phyloP scores from a whole-genome alignment of 2,113 vertebrate species.

The Pogonocichla stellata region DNA sequence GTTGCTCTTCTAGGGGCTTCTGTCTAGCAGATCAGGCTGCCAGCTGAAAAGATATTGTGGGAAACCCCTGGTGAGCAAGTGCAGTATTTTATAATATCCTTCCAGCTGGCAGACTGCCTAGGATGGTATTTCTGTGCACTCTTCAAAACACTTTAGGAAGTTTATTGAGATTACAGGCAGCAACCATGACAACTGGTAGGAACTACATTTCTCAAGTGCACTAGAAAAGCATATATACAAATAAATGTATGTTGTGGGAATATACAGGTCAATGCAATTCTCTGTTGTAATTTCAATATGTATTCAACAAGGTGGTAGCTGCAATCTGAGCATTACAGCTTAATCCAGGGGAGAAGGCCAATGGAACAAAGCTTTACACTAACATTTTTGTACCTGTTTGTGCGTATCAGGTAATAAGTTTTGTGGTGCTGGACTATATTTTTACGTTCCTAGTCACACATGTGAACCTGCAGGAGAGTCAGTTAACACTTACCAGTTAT shows the following conservation, averaged over 20 bases:
- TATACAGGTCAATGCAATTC: background rate
- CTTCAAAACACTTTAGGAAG: slow-evolving; percentile 29
- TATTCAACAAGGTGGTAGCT: background rate
- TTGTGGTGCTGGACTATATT: background rate
- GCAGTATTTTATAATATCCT: slow-evolving; percentile 29
- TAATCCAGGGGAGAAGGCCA: background rate
- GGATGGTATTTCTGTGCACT: slow-evolving; percentile 21
- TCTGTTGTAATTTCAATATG: background rate
- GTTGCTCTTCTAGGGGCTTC: background rate
- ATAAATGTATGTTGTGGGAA: background rate
- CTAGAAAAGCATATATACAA: slow-evolving; percentile 15
- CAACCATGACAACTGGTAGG: slow-evolving; percentile 52
- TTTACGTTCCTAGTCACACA: background rate
- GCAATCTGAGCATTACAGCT: background rate
- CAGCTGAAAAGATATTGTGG: slow-evolving; percentile 42
- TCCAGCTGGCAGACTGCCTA: slow-evolving; percentile 55
- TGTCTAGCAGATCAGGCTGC: slow-evolving; percentile 22
- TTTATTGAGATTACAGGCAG: slow-evolving; percentile 54
- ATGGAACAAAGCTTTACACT: background rate
- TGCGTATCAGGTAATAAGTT: background rate
- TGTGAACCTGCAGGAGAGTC: background rate
- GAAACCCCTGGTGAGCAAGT: slow-evolving; percentile 54
- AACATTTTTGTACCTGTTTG: background rate
- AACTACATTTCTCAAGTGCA: background rate
- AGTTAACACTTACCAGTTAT: background rate